Evolutionary conservation across 2,113 vertebrate genomes (phyloP).

Genomic region (Pseudorhombus dupliciocellatus): DNA sequence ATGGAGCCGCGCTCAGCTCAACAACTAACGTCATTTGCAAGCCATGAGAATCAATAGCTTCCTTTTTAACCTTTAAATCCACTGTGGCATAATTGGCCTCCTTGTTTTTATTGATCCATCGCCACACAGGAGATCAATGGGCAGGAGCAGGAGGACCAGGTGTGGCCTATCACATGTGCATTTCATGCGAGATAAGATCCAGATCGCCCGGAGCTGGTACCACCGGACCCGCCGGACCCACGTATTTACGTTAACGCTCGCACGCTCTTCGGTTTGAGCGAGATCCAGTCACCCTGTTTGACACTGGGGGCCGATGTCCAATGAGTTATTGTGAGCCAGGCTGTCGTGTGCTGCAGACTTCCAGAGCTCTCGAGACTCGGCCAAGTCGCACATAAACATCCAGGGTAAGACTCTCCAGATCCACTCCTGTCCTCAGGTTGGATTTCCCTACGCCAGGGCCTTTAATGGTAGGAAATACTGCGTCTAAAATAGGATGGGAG

Average conservation of each 20-base stretch:
- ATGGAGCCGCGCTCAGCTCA: conserved; percentile 30
- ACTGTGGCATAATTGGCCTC: conserved; percentile 61
- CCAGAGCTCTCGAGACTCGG: conserved; percentile 74
- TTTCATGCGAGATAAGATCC: conserved; percentile 52
- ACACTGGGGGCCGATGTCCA: conserved; percentile 47
- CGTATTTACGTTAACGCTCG: conserved; percentile 48
- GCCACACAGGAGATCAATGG: conserved; percentile 38
- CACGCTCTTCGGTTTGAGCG: conserved; percentile 40
- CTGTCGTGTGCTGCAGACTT: conserved; percentile 73
- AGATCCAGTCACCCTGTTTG: conserved; percentile 64
- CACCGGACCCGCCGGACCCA: conserved; percentile 40
- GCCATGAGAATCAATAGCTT: conserved; percentile 67
- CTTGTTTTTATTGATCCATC: conserved; percentile 67
- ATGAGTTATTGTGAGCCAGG: conserved; percentile 56
- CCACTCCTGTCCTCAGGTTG: conserved; percentile 59
- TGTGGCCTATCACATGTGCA: conserved; percentile 13
- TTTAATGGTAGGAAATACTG: conserved; percentile 71
- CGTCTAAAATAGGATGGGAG: conserved; percentile 31
- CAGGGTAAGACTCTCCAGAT: conserved; percentile 80
- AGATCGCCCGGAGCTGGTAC: conserved; percentile 26
- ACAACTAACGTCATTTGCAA: conserved; percentile 48
- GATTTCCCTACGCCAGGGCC: conserved; percentile 60
- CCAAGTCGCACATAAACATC: conserved; percentile 74
- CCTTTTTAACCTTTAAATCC: conserved; percentile 73
- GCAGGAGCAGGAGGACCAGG: conserved; percentile 29